phyloP scores from a whole-genome alignment of 2,113 vertebrate species.

The Thermophis baileyi region DNA sequence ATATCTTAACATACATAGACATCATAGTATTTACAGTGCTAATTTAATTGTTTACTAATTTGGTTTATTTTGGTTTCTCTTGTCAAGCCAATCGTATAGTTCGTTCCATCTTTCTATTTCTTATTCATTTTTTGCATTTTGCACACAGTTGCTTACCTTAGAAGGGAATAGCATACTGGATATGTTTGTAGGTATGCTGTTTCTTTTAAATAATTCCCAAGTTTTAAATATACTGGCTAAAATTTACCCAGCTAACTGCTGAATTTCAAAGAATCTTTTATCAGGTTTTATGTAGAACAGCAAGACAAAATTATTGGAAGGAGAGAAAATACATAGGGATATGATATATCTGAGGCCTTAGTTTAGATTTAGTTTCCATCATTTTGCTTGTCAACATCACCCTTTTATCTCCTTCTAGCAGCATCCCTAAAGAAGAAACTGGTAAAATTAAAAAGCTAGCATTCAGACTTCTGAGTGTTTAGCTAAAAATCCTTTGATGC shows the following conservation, averaged over 20 bases:
- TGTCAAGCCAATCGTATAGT: too few species aligned
- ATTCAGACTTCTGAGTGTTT: not conserved
- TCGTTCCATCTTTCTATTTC: not conserved
- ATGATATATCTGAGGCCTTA: not conserved
- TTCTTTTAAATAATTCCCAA: not conserved
- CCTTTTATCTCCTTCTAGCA: not conserved
- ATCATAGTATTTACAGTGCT: too few species aligned
- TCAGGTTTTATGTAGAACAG: not conserved
- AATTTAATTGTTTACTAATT: too few species aligned
- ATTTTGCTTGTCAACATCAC: not conserved
- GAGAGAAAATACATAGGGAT: not conserved
- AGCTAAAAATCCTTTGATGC: not conserved
- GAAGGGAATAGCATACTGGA: not conserved
- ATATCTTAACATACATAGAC: too few species aligned
- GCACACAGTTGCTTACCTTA: not conserved
- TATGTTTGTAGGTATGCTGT: not conserved
- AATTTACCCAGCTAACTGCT: not conserved
- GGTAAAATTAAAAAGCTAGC: not conserved
- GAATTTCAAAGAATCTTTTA: not conserved
- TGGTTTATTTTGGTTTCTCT: too few species aligned
- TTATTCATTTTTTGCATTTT: not conserved
- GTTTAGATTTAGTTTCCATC: not conserved
- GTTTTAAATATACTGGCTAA: not conserved
- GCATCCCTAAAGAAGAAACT: not conserved
- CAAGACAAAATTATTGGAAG: not conserved